Evolutionary conservation across 2,113 vertebrate species (phyloP).

Genomic region (Syrmaticus mikado): DNA sequence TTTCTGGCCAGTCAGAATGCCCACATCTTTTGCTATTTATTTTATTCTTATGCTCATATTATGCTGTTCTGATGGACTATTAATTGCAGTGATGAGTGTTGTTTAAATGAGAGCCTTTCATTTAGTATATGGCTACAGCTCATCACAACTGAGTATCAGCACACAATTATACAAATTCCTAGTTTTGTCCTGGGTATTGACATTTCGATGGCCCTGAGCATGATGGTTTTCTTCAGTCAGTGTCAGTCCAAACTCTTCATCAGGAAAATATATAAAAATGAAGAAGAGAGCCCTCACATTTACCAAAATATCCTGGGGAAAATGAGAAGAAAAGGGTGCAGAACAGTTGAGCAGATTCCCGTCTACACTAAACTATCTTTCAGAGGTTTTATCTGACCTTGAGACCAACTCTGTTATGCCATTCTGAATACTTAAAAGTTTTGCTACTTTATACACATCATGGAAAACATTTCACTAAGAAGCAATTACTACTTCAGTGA

Average conservation of each 20-base stretch:
- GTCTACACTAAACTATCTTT: neutral
- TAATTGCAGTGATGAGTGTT: slow-evolving; percentile 33
- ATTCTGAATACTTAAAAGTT: neutral
- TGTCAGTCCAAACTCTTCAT: neutral
- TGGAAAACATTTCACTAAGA: neutral
- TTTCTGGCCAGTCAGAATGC: neutral
- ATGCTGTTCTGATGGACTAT: slow-evolving; percentile 1
- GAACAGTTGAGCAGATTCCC: rapidly evolving
- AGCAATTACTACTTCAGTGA: neutral
- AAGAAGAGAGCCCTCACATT: neutral
- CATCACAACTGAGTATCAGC: neutral
- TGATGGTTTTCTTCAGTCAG: neutral
- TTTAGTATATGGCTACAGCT: neutral
- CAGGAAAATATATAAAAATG: rapidly evolving
- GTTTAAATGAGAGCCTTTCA: neutral
- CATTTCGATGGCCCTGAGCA: neutral
- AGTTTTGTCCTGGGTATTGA: neutral
- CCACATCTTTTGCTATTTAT: neutral
- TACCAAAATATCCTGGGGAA: neutral
- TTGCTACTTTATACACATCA: neutral
- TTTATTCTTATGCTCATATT: neutral
- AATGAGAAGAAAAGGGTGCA: neutral
- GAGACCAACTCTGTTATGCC: neutral
- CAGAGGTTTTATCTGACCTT: neutral
- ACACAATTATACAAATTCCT: neutral